Percentiles rank a stretch among this genome's conserved stretches.
phyloP scores from a whole-genome alignment of 2,888 invertebrate genomes.

The Gandaritis pyraliata region DNA sequence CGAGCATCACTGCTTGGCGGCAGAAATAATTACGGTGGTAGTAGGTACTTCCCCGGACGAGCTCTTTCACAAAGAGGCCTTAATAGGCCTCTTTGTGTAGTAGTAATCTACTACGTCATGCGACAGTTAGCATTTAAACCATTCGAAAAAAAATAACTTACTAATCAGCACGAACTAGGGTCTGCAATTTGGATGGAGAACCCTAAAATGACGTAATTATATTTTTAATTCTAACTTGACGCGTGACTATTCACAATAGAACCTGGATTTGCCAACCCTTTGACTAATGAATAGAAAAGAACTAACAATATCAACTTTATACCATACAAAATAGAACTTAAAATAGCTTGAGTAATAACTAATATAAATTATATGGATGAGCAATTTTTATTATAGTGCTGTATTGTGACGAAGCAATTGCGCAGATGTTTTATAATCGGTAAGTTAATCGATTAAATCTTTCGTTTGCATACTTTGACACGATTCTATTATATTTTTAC shows the following conservation, averaged over 20 bases:
- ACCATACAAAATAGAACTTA: slow-evolving; percentile 39
- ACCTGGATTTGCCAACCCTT: slow-evolving; percentile 83
- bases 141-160: too few relatives aligned
- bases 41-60: too few relatives aligned
- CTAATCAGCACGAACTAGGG: background rate
- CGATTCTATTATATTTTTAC: slow-evolving; percentile 24
- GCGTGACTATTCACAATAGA: slow-evolving; percentile 82
- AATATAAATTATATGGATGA: slow-evolving; percentile 78
- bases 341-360: slow-evolving; percentile 45
- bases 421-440: slow-evolving; percentile 57
- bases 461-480: slow-evolving; percentile 40
- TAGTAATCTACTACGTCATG: too few relatives aligned
- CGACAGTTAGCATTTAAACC: too few relatives aligned
- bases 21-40: too few relatives aligned
- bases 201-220: slow-evolving; percentile 71
- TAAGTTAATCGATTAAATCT: slow-evolving; percentile 55
- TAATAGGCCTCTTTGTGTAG: too few relatives aligned
- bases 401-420: slow-evolving; percentile 56
- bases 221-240: slow-evolving; percentile 73
- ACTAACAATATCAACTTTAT: slow-evolving; percentile 49
- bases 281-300: slow-evolving; percentile 73
- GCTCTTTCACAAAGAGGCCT: too few relatives aligned
- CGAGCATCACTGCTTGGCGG: too few relatives aligned
- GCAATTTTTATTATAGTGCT: slow-evolving; percentile 76
- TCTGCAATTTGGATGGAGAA: background rate